Evolutionary conservation across 2,797 vertebrate species (phyloP), one percentile per base, ranked within the genome.

Genomic region (Sciurus carolinensis): DNA sequence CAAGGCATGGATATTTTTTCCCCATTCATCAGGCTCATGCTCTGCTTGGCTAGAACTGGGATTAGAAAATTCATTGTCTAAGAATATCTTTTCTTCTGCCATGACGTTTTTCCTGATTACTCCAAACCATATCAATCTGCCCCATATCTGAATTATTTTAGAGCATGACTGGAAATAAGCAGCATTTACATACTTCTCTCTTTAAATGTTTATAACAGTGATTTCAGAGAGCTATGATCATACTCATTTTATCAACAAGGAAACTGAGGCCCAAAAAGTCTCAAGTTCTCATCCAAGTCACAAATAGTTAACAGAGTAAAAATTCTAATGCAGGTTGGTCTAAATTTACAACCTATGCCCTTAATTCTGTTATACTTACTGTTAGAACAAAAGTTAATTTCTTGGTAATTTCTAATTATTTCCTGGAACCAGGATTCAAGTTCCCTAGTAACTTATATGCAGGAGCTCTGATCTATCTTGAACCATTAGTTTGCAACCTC

Each of bases 361-460:
- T 94, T 69, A 54, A 57, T 24, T 20, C n/a, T 42, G 20, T 77
- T 62, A 42, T 71, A 42, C 47, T 87, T 42, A 71, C 83, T 42
- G 42, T 89, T 66, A 67, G 71, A 94, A 79, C n/a, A 75, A 62
- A 92, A 44, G n/a, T 50, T 67, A 94, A 86, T 39, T 79, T 90
- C 54, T 79, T 72, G 36, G n/a, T 44, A 47, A 85, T 87, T 92
- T 96, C 36, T 92, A 89, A 59, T 69, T 52, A 47, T 44, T 90
- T 95, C 39, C 73, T 66, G 33, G 17, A 90, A 36, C 72, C 47
- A 33, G 5, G 17, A 87, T 22, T 87, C 28, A 33, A 57, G 42
- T 42, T 95, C 52, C 17, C 26, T 3, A 28, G 42, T 36, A 28
- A 36, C 26, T 79, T 30, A 24, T 2, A 24, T 22, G 28, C n/a